phyloP scores from a whole-genome alignment of 92 coral and sea anemone genomes.

The Zoanthus sansibaricus region DNA sequence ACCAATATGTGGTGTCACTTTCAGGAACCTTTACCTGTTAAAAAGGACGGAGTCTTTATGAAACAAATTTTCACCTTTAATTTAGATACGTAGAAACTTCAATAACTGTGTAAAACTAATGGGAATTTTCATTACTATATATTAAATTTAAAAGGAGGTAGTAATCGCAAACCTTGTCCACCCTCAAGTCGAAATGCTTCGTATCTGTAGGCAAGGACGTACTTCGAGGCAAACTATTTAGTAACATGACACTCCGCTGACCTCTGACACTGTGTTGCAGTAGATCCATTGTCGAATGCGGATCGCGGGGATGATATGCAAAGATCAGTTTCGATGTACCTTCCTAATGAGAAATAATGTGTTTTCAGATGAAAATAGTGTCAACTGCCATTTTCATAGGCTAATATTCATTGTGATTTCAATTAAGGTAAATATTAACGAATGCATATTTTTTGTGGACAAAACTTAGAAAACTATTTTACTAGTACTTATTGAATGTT shows the following conservation, averaged over 20 bases:
- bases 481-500: not conserved
- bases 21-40: constrained; percentile 6
- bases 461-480: too few species aligned
- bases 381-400: too few species aligned
- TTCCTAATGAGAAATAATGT: constrained; percentile 3
- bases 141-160: not conserved
- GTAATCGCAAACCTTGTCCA: constrained; percentile 21
- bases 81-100: too few species aligned
- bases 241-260: constrained; percentile 57
- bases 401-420: too few species aligned
- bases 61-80: not conserved
- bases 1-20: constrained; percentile 44
- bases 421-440: not conserved
- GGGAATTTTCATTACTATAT: not conserved
- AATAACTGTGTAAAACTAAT: not conserved
- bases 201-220: constrained; percentile 57
- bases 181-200: constrained; percentile 42
- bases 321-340: constrained; percentile 67
- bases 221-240: constrained; percentile 25
- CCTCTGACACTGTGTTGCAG: constrained; percentile 50
- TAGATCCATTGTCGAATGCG: constrained; percentile 45
- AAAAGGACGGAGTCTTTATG: not conserved
- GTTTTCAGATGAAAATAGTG: too few species aligned
- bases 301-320: constrained; percentile 60
- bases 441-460: not conserved